Evolutionary conservation across 2,113 vertebrate species (phyloP), one percentile per base, ranked within the genome.

Genomic region (Zosterops lateralis): DNA sequence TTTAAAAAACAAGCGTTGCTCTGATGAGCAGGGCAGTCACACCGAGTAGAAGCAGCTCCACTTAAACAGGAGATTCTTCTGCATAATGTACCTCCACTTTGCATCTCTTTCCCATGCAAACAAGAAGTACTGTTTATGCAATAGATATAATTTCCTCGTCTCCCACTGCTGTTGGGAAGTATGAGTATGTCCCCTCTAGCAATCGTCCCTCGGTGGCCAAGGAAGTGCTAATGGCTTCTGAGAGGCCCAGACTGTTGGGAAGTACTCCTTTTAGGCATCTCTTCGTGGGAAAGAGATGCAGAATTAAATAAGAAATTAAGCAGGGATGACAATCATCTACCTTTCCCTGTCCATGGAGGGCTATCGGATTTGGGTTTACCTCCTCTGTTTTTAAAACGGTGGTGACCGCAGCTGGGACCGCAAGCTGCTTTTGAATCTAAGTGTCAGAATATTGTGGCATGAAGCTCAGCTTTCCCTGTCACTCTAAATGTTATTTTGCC

Each of bases 161-260:
- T 47, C 15, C 16, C 47, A 0, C 17, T 74, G 17, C 28, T 50
- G 6, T 47, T 31, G 21, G 53, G 29, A 56, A 12, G 31, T 10
- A 10, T 0, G 7, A 58, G 7, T 14, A 11, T 61, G 31, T 62
- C 12, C 3, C 0, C 21, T 84, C 29, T 16, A 2, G 4, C 8
- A 51, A 38, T 38, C 12, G 32, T 9, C 10, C 32, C 15, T 7
- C 29, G 7, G 53, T 45, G 32, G 9, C 51, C 40, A 14, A 25
- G 42, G 32, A 48, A 11, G 22, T 56, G 40, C 24, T 57, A 6
- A 19, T 12, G 15, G 15, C 29, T 42, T 44, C 13, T 10, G 9
- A 9, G 29, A 78, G 28, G 32, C 15, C 50, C 17, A 22, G 14
- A 7, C 12, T 68, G 21, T 31, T 13, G 17, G 2, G 22, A 62